Base-by-base conservation (phyloP, 1,140 invertebrate species). In the Dreissena rostriformis region DNA sequence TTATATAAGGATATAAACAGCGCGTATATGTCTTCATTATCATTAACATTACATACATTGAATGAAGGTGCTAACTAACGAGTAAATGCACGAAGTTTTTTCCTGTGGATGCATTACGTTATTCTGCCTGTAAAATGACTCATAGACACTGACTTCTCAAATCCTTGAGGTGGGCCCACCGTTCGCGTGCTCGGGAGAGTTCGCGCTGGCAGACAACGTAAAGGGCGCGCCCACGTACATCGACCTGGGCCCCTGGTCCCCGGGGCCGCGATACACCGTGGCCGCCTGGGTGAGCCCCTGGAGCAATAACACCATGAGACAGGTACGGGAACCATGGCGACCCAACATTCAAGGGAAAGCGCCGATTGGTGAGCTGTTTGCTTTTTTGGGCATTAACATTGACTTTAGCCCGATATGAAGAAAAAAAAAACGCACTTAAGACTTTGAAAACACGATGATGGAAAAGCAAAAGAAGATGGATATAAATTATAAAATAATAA, bases 211-310 rank as follows among this genome's bases (percentile, higher is more conserved):
- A n/a, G 49, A 55, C 12, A 68, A n/a, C n/a, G 51, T 76, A 22
- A 55, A 79, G 17, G 55, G 86, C 81, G 86, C 86, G 0, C 74
- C 74, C 14, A 82, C 53, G 26, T 89, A 89, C 57, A 85, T 91
- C 19, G 86, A 90, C 70, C 61, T 91, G 11, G 90, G 90, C 15
- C 73, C 29, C 17, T 91, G 90, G 90, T 87, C 82, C 49, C 89
- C 89, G 19, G 90, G 89, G 0, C 75, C 89, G 8, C 66, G 66
- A 5, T 91, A 91, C 68, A 90, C 90, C 0, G 84, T 91, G 24
- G 87, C 89, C 53, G 89, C 85, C 8, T 91, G 90, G 90, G 84
- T 91, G 12, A 85, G 82, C 55, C 90, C 90, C 11, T 77, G 68
- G 10, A 39, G 78, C n/a, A 82, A 79, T 22, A 88, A 89, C 22